Conservation (phyloP, 2,113 vertebrate species). For the Diphyllodes magnificus region DNA sequence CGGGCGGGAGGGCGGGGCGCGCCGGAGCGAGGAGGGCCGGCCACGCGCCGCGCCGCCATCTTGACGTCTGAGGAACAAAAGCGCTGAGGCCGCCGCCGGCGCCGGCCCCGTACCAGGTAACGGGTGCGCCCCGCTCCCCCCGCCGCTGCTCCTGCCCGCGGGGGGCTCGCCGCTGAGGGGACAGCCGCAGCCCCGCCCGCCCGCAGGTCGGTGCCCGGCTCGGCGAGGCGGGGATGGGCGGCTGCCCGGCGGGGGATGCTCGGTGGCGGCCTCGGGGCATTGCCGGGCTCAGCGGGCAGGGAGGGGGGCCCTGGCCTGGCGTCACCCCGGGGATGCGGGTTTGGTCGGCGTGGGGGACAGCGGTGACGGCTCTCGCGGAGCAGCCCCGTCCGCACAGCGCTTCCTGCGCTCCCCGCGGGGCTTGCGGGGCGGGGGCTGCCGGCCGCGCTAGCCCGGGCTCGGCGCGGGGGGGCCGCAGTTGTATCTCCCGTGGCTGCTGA, state of each 20-base stretch:
- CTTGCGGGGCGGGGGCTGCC: not conserved
- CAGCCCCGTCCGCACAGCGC: not conserved
- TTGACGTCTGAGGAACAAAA: conserved; percentile 73
- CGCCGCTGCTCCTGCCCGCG: too few relatives aligned
- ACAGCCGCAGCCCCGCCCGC: not conserved
- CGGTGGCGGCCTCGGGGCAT: not conserved
- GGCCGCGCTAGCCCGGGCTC: not conserved
- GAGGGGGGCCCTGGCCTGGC: not conserved
- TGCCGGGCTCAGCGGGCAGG: not conserved
- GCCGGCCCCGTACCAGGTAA: conserved; percentile 44
- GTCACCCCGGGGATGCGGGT: not conserved
- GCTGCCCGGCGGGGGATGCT: not conserved
- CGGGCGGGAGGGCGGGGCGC: not conserved
- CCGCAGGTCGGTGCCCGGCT: not conserved
- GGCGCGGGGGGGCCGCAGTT: not conserved
- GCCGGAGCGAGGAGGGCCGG: conserved; percentile 27
- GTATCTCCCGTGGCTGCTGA: rapidly evolving
- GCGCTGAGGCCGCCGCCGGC: conserved; percentile 15
- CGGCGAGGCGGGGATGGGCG: not conserved
- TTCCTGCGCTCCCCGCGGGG: not conserved
- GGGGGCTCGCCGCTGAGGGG: not conserved
- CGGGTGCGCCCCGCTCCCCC: rapidly evolving
- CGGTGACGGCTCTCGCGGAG: not conserved
- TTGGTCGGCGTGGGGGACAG: too few relatives aligned
- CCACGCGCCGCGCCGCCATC: conserved; percentile 59